phyloP scores from a whole-genome alignment of 2,888 invertebrate species.

The Stenotaenia linearis region DNA sequence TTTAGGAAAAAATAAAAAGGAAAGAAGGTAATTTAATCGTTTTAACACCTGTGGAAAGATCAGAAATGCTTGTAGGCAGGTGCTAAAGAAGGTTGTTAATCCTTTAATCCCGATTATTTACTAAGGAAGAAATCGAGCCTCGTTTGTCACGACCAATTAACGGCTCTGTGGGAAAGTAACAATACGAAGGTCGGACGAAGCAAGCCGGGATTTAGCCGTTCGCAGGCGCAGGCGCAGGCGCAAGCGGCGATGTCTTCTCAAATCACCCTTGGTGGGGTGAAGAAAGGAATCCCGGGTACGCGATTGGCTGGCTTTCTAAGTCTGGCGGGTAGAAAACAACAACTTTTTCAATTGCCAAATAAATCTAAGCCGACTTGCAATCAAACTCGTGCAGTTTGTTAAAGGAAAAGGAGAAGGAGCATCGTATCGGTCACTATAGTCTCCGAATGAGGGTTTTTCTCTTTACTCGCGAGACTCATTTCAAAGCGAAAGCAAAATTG shows the following conservation, averaged over 20 bases:
- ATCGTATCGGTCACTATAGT: not conserved
- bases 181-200: not conserved
- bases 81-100: not conserved
- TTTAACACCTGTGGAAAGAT: slow-evolving; percentile 1
- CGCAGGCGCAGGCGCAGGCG: not conserved
- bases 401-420: not conserved
- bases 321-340: not conserved
- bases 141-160: slow-evolving; percentile 26
- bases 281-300: not conserved
- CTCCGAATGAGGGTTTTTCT: not conserved
- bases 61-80: not conserved
- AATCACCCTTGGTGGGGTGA: not conserved
- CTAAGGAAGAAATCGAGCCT: not conserved
- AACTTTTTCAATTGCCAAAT: slow-evolving; percentile 17
- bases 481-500: not conserved
- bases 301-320: not conserved
- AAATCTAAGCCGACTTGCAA: not conserved
- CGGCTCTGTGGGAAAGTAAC: not conserved
- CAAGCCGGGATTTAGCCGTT: not conserved
- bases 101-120: not conserved
- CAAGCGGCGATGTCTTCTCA: not conserved
- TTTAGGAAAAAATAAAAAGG: not conserved
- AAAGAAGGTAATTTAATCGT: not conserved
- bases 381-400: slow-evolving; percentile 5
- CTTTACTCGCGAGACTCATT: not conserved